phyloP scores from a whole-genome alignment of 2,797 vertebrate genomes.

The Poeciliopsis paucimaculata region DNA sequence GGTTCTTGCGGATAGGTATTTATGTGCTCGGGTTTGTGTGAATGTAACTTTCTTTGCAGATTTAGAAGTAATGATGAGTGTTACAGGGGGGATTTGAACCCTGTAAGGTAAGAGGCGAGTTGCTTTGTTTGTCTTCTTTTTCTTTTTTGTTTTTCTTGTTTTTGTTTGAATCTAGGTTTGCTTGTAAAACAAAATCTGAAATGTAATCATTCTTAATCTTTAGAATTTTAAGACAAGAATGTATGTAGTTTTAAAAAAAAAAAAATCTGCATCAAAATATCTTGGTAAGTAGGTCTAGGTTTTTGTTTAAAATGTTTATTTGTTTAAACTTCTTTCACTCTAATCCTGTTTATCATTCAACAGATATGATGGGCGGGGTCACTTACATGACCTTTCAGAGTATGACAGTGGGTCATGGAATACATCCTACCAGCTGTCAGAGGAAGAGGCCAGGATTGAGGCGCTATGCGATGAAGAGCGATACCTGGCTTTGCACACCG shows the following conservation, averaged over 20 bases:
- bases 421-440: slow-evolving; percentile 94
- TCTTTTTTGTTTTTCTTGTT: slow-evolving; percentile 23
- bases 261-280: slow-evolving; percentile 54
- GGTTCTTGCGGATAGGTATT: slow-evolving; percentile 99
- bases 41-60: slow-evolving; percentile 91
- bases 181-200: slow-evolving; percentile 60
- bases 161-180: slow-evolving; percentile 59
- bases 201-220: slow-evolving; percentile 49
- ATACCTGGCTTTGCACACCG: slow-evolving; percentile 99
- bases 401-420: slow-evolving; percentile 99
- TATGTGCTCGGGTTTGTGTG: slow-evolving; percentile 99
- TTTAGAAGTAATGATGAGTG: slow-evolving; percentile 80
- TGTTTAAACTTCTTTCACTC: slow-evolving; percentile 48
- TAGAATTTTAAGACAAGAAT: slow-evolving; percentile 40
- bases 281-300: slow-evolving; percentile 77
- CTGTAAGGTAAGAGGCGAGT: slow-evolving; percentile 92
- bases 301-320: slow-evolving; percentile 46
- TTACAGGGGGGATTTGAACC: slow-evolving; percentile 84
- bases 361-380: slow-evolving; percentile 99
- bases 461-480: slow-evolving; percentile 98
- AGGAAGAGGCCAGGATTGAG: slow-evolving; percentile 97
- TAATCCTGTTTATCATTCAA: slow-evolving; percentile 86
- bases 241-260: slow-evolving; percentile 14
- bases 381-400: slow-evolving; percentile 99
- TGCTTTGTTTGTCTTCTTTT: slow-evolving; percentile 70